Evolutionary conservation across 1,140 invertebrate genomes (phyloP).

Genomic region (Meloidogyne floridensis): DNA sequence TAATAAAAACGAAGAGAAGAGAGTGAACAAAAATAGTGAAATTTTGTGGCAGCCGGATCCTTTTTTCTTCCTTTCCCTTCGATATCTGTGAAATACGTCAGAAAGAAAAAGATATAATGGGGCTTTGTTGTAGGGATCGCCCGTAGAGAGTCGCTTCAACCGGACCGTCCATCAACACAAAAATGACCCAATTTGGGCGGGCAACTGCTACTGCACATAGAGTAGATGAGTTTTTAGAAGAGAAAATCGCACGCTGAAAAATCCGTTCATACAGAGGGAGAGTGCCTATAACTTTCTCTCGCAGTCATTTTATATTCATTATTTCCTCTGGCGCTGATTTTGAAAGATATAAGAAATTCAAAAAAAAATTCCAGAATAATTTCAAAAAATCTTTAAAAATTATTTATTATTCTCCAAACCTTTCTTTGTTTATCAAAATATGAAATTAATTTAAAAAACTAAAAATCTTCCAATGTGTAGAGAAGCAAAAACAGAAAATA

Average conservation of each 20-base stretch:
- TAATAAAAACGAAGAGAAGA: background rate
- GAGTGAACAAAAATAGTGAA: background rate
- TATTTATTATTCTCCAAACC: background rate
- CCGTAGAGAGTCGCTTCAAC: background rate
- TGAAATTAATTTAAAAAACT: background rate
- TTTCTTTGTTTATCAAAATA: background rate
- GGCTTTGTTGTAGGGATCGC: conserved; percentile 6
- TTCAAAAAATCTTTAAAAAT: background rate
- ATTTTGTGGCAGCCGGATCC: conserved; percentile 1
- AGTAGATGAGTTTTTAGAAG: background rate
- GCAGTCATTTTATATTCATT: background rate
- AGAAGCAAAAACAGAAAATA: background rate
- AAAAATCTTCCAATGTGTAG: background rate
- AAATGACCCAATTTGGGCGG: conserved; percentile 5
- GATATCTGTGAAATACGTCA: background rate
- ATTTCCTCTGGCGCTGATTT: conserved; percentile 4
- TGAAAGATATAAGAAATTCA: background rate
- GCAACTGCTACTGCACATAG: background rate
- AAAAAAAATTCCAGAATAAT: conserved; percentile 1
- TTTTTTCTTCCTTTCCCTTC: background rate
- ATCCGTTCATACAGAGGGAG: background rate
- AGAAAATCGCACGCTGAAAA: conserved; percentile 4
- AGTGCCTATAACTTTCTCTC: conserved; percentile 2
- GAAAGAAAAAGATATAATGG: background rate
- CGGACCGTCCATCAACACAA: background rate